These are phyloP conservation scores for Craseonycteris thonglongyai DNA, from an alignment of 2,113 vertebrate species.

Conservation along the genomic window DNA sequence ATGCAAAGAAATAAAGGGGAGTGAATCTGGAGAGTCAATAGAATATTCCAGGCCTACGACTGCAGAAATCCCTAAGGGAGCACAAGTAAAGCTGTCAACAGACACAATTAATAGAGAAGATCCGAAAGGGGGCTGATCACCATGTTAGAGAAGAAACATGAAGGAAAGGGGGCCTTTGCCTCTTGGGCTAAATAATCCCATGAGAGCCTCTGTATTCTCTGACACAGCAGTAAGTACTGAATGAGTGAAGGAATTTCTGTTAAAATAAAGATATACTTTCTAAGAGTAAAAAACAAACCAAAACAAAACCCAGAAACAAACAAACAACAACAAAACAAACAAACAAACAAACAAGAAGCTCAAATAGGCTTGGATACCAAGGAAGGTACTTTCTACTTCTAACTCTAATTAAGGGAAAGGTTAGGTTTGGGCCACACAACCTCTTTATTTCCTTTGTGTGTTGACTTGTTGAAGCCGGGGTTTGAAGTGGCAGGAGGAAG, in stretches of 20 bases:
- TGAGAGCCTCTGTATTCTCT: not conserved
- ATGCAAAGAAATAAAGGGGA: not conserved
- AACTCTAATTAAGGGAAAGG: not conserved
- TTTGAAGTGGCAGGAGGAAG: not conserved
- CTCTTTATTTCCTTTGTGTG: not conserved
- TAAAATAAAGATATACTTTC: not conserved
- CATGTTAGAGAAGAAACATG: not conserved
- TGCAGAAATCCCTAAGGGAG: not conserved
- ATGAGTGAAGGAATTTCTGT: not conserved
- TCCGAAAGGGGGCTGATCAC: rapidly evolving
- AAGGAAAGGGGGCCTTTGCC: not conserved
- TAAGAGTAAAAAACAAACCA: not conserved
- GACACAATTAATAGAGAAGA: not conserved
- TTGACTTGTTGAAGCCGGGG: not conserved
- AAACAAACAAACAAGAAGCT: not conserved
- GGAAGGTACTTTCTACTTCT: not conserved
- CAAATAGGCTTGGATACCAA: not conserved
- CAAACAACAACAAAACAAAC: no score
- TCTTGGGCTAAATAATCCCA: not conserved
- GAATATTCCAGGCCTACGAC: not conserved
- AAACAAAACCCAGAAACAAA: not conserved
- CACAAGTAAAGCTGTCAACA: not conserved
- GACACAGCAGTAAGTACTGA: not conserved
- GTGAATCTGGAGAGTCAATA: not conserved
- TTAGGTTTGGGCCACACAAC: not conserved